Base-by-base conservation (phyloP, 2,888 invertebrate species). In the Rhamnusium bicolor region DNA sequence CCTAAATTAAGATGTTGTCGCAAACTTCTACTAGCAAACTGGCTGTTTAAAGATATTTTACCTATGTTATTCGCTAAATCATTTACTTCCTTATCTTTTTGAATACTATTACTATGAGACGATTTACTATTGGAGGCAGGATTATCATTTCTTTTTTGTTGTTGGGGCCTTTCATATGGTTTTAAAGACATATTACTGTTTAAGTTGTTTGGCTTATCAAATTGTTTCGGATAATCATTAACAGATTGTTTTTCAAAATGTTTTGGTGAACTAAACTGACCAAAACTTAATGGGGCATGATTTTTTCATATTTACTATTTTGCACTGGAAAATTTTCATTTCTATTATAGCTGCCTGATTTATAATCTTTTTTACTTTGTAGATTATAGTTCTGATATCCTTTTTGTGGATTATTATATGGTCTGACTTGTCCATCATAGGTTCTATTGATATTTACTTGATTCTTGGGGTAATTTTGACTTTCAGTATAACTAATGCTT, bases 11-110 rank as follows among this genome's bases (percentile, higher is more conserved):
- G 79, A 78, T 87, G 87, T 61, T 87, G 86, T 65, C 84, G 83
- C 60, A 88, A 82, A 76, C 84, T 86, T 72, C 86, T 81, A 69
- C 84, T 85, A 3, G 87, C 87, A 80, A 86, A 88, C 68, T 87
- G 84, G 56, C 83, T 83, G 72, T 87, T 85, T n/a, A 87, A 62
- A 19, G 87, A 84, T 73, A 87, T 77, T 78, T 82, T 84, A n/a
- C 74, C 79, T 21, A 85, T 65, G 67, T 77, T 79, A 62, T 84
- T 77, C 10, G 78, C 75, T 51, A 83, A 29, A 32, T 79, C 73
- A 70, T 81, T 79, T 10, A 56, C 56, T 27, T 76, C 60, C 18
- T 69, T 73, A 67, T 72, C 72, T 65, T 14, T 74, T 61, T 74
- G 69, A 56, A 32, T 67, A 54, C 54, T 69, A n/a, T 76, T 74